Evolutionary conservation across 2,797 vertebrate genomes (phyloP).

Genomic region (Atherinosoma microstoma): DNA sequence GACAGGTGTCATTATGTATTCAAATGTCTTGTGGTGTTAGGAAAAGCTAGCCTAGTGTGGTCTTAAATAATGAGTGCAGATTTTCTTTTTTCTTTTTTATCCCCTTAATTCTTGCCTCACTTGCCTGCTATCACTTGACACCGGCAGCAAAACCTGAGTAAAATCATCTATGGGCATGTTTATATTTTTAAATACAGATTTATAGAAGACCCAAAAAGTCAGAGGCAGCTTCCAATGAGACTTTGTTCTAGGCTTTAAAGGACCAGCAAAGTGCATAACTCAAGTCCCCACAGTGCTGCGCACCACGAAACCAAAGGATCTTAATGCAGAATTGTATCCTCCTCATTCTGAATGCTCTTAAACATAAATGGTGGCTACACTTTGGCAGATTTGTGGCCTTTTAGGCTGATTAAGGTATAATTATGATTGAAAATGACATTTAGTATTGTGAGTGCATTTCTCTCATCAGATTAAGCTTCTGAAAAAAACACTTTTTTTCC

Average conservation of each 20-base stretch:
- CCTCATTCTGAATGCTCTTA: slow-evolving; percentile 31
- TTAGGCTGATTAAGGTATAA: slow-evolving; percentile 62
- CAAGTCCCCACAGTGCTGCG: slow-evolving; percentile 59
- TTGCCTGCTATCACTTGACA: slow-evolving; percentile 20
- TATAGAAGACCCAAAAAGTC: slow-evolving; percentile 35
- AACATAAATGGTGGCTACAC: slow-evolving; percentile 54
- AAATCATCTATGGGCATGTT: slow-evolving; percentile 49
- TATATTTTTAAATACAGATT: slow-evolving; percentile 55
- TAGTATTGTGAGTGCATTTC: slow-evolving; percentile 67
- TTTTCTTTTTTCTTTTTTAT: not conserved
- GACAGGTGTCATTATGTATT: slow-evolving; percentile 51
- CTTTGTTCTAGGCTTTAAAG: slow-evolving; percentile 61
- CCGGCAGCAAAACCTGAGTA: slow-evolving; percentile 24
- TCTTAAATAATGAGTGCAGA: not conserved
- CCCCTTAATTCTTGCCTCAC: not conserved
- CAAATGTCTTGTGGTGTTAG: slow-evolving; percentile 32
- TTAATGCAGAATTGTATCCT: slow-evolving; percentile 61
- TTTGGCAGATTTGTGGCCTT: slow-evolving; percentile 57
- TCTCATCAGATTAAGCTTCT: slow-evolving; percentile 71
- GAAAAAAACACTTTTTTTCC: slow-evolving; percentile 54
- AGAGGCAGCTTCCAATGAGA: slow-evolving; percentile 52
- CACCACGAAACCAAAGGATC: slow-evolving; percentile 60
- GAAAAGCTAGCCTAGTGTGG: slow-evolving; percentile 7
- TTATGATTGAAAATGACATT: slow-evolving; percentile 66
- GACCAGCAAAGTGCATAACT: slow-evolving; percentile 61